These are phyloP conservation scores for Thalassaphorura encarpata DNA, from an alignment of 1,140 invertebrate genomes.

Conservation along the genomic window DNA sequence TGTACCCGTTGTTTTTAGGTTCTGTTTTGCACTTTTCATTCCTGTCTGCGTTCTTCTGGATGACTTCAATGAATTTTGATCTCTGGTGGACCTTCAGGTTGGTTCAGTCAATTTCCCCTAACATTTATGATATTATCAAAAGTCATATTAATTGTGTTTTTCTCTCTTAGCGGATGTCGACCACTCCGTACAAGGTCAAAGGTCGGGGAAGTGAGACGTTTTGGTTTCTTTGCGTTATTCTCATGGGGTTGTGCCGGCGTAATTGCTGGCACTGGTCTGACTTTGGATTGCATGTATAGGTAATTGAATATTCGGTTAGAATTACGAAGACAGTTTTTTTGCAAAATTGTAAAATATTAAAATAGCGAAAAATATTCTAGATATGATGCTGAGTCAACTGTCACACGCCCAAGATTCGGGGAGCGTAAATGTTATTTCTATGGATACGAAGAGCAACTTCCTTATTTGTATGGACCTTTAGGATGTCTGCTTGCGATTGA, in stretches of 20 bases:
- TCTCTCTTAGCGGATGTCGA: constrained; percentile 24
- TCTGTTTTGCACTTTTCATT: constrained; percentile 85
- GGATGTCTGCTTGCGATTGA: constrained; percentile 40
- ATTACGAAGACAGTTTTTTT: too few relatives aligned
- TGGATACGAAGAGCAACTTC: constrained; percentile 44
- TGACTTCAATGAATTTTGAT: constrained; percentile 53
- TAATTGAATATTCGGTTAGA: neutral
- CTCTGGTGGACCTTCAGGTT: constrained; percentile 31
- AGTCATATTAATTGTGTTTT: neutral
- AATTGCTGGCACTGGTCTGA: constrained; percentile 23
- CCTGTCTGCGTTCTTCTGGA: constrained; percentile 90
- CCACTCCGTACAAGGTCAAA: constrained; percentile 21
- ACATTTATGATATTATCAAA: neutral
- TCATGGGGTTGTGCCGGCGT: constrained; percentile 21
- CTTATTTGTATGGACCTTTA: constrained; percentile 52
- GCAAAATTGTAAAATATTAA: too few relatives aligned
- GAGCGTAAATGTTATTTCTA: constrained; percentile 27
- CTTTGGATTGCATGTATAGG: constrained; percentile 25
- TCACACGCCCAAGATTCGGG: constrained; percentile 27
- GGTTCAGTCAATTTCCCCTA: neutral
- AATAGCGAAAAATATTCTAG: constrained; percentile 8
- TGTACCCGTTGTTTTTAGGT: constrained; percentile 41
- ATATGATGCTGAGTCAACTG: constrained; percentile 8
- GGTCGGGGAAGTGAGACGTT: constrained; percentile 28
- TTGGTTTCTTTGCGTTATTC: constrained; percentile 22